Conservation (phyloP, 2,888 invertebrate species). For the Caradrina clavipalpis region DNA sequence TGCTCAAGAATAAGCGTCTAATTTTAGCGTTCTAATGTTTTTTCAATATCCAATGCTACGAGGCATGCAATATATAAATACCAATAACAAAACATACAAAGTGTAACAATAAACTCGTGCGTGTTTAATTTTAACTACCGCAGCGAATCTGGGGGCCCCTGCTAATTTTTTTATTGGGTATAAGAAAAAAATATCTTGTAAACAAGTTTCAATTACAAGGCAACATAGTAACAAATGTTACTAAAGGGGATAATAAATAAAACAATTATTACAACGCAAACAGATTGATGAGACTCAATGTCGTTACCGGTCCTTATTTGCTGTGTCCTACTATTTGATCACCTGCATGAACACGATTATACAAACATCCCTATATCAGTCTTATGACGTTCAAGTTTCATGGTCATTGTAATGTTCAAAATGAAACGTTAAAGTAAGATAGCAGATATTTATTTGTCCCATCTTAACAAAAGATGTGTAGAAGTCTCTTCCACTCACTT, state of each 20-base stretch:
- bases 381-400: not conserved
- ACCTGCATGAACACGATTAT: constrained; percentile 32
- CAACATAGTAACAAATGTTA: constrained; percentile 5
- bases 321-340: constrained; percentile 38
- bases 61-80: too few relatives aligned
- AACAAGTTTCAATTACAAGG: constrained; percentile 1
- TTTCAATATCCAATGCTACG: too few relatives aligned
- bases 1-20: too few relatives aligned
- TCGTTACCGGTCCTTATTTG: constrained; percentile 39
- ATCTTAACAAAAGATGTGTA: not conserved
- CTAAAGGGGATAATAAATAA: constrained; percentile 5
- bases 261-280: constrained; percentile 22
- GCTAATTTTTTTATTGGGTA: not conserved
- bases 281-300: constrained; percentile 19
- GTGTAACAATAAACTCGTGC: not conserved
- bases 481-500: not conserved
- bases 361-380: constrained; percentile 8
- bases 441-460: not conserved
- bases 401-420: constrained; percentile 7
- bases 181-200: not conserved
- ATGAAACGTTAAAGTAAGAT: not conserved
- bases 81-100: not conserved
- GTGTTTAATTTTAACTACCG: not conserved
- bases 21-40: too few relatives aligned
- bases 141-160: not conserved